A percentile compares a stretch with the other conserved stretches of the same genome.
phyloP scores from a whole-genome alignment of 1,140 invertebrate species.

The Wasmannia auropunctata region DNA sequence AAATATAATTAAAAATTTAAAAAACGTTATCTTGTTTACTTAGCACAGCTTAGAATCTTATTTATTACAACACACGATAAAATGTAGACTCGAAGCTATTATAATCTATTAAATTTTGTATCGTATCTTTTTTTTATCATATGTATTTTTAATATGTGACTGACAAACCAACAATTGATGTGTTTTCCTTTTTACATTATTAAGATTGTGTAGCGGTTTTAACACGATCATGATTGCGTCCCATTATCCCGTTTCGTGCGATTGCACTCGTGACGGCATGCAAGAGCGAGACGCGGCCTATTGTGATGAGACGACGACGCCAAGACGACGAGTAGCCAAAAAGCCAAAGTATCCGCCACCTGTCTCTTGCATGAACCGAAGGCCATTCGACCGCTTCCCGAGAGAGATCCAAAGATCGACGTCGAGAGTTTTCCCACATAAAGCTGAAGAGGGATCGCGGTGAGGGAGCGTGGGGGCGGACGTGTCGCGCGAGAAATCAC shows the following conservation, averaged over 20 bases:
- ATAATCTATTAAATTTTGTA: neutral
- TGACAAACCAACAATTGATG: neutral
- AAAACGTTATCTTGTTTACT: neutral
- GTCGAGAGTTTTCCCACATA: constrained; percentile 65
- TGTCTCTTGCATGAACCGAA: neutral
- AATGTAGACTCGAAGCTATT: neutral
- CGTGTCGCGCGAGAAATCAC: constrained; percentile 50
- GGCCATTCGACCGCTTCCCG: constrained; percentile 23
- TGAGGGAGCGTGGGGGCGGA: constrained; percentile 40
- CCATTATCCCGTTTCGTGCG: constrained; percentile 1
- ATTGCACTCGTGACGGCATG: constrained; percentile 13
- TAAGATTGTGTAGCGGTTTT: neutral
- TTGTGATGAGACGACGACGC: constrained; percentile 22
- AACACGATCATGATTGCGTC: neutral
- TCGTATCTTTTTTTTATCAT: neutral
- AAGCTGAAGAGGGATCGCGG: constrained; percentile 31
- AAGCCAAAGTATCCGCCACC: constrained; percentile 60
- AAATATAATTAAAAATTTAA: neutral
- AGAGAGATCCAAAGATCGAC: constrained; percentile 43
- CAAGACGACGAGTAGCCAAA: constrained; percentile 49
- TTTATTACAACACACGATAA: neutral
- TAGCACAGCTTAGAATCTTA: neutral
- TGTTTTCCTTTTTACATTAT: neutral
- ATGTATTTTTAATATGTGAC: neutral
- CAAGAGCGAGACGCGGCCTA: neutral